Base-by-base conservation (phyloP, 2,888 invertebrate genomes). In the Polyommatus icarus region DNA sequence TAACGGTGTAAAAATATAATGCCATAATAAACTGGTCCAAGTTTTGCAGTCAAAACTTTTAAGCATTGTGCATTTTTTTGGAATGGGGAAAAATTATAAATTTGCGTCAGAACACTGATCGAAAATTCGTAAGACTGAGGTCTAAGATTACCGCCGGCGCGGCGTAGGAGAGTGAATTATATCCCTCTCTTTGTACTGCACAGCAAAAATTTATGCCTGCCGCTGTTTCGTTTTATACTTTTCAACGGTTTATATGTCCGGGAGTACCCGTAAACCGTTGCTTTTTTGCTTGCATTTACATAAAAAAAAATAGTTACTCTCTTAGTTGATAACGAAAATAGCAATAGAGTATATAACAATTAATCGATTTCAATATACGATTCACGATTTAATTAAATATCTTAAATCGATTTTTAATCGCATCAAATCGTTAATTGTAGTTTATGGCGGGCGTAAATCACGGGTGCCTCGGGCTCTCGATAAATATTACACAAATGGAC, bases 401-500 rank as follows among this genome's bases (percentile, higher is more conserved):
- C 67, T 32, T 32, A 67, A 29, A 67, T 67, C 67, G 67, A 67
- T 67, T 29, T 67, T 67, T 67, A 67, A 67, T 67, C 67, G 67
- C 67, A 67, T 67, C 29, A 67, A 67, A 67, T 67, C 67, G 67
- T 67, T 67, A 67, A 67, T 67, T 67, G 67, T 67, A 32, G 29
- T 67, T 67, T 67, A 67, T 67, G 67, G 67, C 3, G 67, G 29
- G 12, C 10, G 15, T 75, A 75, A 75, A 54, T 75, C 24, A 54
- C 50, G 46, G 6, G 24, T 20, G 32, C 71, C 67, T 32, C 77
- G n/a, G 77, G 57, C 54, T 36, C 50, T 18, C 77, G 57, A 72
- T 72, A 71, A 71, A 72, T 72, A 77, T 57, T 73, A 59, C 18
- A 72, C 77, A 57, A 40, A 59, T 73, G 59, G 77, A 73, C 24